Evolutionary conservation across 2,797 vertebrate species (phyloP).

Genomic region (Uromys caudimaculatus): DNA sequence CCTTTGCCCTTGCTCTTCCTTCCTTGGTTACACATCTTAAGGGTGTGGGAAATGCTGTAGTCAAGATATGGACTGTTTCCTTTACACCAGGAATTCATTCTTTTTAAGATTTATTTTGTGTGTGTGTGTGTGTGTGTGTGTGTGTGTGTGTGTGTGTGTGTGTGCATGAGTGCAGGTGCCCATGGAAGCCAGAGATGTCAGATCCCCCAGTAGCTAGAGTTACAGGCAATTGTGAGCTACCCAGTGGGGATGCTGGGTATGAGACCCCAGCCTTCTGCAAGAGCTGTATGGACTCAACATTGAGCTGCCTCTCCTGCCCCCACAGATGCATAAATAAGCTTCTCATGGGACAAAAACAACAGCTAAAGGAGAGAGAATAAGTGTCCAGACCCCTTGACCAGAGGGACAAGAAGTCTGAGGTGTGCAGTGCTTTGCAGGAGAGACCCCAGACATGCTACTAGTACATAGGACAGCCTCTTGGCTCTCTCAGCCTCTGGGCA

Average conservation of each 20-base stretch:
- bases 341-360: background rate
- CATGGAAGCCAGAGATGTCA: background rate
- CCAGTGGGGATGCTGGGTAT: background rate
- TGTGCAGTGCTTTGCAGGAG: background rate
- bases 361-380: background rate
- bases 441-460: background rate
- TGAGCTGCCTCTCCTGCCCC: background rate
- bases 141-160: background rate
- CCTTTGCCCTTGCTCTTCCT: background rate
- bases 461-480: fast-evolving
- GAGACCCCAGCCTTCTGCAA: background rate
- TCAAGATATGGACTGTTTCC: constrained; percentile 6
- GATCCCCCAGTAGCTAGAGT: background rate
- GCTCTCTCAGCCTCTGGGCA: background rate
- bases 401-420: background rate
- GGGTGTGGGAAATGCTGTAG: background rate
- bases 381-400: background rate
- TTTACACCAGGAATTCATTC: background rate
- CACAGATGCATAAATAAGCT: constrained; percentile 23
- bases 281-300: background rate
- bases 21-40: background rate
- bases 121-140: background rate
- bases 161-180: background rate
- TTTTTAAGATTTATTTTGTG: background rate
- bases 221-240: background rate